These are phyloP conservation scores for Chiridota heheva DNA, from an alignment of 35 echinoderm and acorn worm genomes.

Conservation along the genomic window DNA sequence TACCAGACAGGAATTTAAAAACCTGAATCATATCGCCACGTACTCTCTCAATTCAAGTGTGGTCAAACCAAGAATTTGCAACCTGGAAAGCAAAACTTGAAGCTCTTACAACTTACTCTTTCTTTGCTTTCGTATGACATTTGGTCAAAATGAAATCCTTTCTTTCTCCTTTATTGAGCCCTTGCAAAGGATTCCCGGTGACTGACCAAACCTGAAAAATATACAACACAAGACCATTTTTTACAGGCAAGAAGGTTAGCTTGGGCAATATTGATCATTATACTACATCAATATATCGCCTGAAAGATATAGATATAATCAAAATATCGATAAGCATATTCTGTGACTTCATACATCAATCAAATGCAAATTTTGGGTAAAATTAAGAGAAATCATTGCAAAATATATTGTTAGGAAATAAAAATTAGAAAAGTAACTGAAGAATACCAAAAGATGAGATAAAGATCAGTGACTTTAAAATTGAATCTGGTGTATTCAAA, in stretches of 20 bases:
- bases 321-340: not conserved
- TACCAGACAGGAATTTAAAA: not conserved
- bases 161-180: slow-evolving; percentile 63
- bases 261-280: not conserved
- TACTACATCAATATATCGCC: not conserved
- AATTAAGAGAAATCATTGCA: not conserved
- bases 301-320: not conserved
- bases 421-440: too few relatives aligned
- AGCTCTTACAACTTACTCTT: not conserved
- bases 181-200: slow-evolving; percentile 48
- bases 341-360: not conserved
- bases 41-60: not conserved
- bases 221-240: not conserved
- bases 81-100: not conserved
- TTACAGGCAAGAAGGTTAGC: not conserved
- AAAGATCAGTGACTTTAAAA: too few relatives aligned
- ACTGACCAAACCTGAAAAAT: slow-evolving; percentile 47
- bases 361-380: not conserved
- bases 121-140: not conserved
- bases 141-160: slow-evolving; percentile 60
- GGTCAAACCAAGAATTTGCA: not conserved
- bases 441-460: too few relatives aligned
- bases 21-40: not conserved
- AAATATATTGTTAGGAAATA: not conserved
- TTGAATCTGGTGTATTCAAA: too few relatives aligned